phyloP scores from a whole-genome alignment of 2,113 vertebrate species.

The Eulemur rufifrons region DNA sequence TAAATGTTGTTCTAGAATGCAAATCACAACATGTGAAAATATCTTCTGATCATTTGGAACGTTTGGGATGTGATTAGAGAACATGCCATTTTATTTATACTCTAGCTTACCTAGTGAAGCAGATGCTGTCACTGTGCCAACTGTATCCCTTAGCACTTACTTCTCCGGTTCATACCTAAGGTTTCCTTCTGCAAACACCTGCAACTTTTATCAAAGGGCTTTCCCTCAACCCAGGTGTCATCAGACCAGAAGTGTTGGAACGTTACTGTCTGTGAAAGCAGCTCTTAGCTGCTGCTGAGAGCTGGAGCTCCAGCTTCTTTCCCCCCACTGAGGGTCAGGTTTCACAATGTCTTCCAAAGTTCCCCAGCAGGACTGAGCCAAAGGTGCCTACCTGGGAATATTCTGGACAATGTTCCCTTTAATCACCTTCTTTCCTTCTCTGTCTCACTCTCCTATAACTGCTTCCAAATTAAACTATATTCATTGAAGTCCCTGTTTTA shows the following conservation, averaged over 20 bases:
- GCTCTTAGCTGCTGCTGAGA: neutral
- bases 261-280: neutral
- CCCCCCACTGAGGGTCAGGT: neutral
- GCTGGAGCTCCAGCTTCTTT: neutral
- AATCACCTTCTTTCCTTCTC: neutral
- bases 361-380: neutral
- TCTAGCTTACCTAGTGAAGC: neutral
- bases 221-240: neutral
- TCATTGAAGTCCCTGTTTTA: neutral
- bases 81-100: neutral
- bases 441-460: neutral
- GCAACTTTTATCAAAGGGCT: neutral
- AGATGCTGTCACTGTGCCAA: neutral
- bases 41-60: neutral
- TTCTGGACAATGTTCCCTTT: neutral
- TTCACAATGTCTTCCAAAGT: neutral
- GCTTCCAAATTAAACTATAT: neutral
- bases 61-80: neutral
- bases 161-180: neutral
- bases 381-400: neutral
- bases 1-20: neutral
- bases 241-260: neutral
- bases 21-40: neutral
- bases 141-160: neutral
- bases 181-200: neutral